Conservation (phyloP, 2,888 invertebrate genomes). For the Agonum fuliginosum region DNA sequence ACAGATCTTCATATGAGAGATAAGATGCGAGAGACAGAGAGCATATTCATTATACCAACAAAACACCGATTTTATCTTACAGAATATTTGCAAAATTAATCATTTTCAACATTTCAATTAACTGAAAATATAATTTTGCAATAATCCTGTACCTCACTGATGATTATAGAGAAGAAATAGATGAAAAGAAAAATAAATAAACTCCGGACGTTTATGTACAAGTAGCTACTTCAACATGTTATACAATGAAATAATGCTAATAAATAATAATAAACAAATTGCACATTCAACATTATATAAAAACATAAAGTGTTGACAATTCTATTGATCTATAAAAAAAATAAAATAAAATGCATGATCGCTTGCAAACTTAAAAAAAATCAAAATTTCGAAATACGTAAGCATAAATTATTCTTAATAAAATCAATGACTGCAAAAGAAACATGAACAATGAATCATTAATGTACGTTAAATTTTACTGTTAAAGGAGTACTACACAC, state of each 20-base stretch:
- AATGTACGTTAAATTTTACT: slow-evolving; percentile 8
- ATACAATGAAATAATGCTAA: slow-evolving; percentile 59
- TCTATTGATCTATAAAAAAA: slow-evolving; percentile 59
- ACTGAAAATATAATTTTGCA: slow-evolving; percentile 32
- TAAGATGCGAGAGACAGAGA: slow-evolving; percentile 51
- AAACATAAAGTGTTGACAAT: slow-evolving; percentile 53
- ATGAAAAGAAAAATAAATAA: slow-evolving; percentile 54
- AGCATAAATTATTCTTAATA: slow-evolving; percentile 39
- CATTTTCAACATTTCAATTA: slow-evolving; percentile 9
- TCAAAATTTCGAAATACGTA: slow-evolving; percentile 34
- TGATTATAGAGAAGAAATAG: slow-evolving; percentile 33
- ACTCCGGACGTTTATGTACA: slow-evolving; percentile 54
- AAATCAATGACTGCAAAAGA: slow-evolving; percentile 39
- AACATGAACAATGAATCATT: slow-evolving; percentile 18
- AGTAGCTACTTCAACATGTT: slow-evolving; percentile 51
- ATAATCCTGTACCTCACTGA: slow-evolving; percentile 7
- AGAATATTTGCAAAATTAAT: slow-evolving; percentile 36
- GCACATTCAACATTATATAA: slow-evolving; percentile 60
- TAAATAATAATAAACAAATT: slow-evolving; percentile 60
- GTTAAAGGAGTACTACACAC: slow-evolving; percentile 13
- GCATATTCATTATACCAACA: slow-evolving; percentile 53
- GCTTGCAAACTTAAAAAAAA: slow-evolving; percentile 54
- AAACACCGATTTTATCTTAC: slow-evolving; percentile 39
- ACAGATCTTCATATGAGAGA: slow-evolving; percentile 52
- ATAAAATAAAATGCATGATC: slow-evolving; percentile 50